Evolutionary conservation across 23 tunicate species (phyloP), one percentile per base, ranked within the genome.

Genomic region (Styela plicata): DNA sequence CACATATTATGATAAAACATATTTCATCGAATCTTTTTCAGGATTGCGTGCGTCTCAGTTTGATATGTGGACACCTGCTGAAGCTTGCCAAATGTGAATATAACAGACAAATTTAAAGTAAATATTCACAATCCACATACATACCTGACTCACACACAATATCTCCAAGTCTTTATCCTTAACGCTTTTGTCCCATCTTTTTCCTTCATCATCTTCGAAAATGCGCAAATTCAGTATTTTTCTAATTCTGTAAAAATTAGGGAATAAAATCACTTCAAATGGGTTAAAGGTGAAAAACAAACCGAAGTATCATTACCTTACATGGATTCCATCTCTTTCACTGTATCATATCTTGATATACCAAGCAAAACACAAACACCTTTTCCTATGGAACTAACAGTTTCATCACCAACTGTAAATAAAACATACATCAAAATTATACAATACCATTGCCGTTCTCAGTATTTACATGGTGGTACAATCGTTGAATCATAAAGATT

Each of bases 101-200:
- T n/a, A n/a, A n/a, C n/a, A n/a, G n/a, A n/a, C n/a, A n/a, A n/a
- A n/a, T n/a, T n/a, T n/a, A n/a, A n/a, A 16, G 23, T 23, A 18
- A 29, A 19, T 18, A 74, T 10, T 19, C 79, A 19, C 53, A 74
- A 74, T 10, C 18, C 13, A 21, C 27, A 13, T 18, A 68, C 28
- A 31, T 62, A 93, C 98, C 80, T 93, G 98, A 69, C 98, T 93
- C 24, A 95, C 99, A 90, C 96, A 90, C 27, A 95, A 73, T 23
- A 95, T 82, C 73, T 90, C 99, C 30, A 79, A 52, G 67, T 90
- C 62, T 36, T 36, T 30, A 67, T 90, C 99, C 73, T 86, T 89
- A 17, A 90, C 99, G 37, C 89, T 83, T 75, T 84, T 86, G 28
- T 69, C 57, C 99, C 99, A 95, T 63, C 91, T 37, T 74, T 84